phyloP scores from a whole-genome alignment of 23 tunicate species.

The Oikopleura albicans region DNA sequence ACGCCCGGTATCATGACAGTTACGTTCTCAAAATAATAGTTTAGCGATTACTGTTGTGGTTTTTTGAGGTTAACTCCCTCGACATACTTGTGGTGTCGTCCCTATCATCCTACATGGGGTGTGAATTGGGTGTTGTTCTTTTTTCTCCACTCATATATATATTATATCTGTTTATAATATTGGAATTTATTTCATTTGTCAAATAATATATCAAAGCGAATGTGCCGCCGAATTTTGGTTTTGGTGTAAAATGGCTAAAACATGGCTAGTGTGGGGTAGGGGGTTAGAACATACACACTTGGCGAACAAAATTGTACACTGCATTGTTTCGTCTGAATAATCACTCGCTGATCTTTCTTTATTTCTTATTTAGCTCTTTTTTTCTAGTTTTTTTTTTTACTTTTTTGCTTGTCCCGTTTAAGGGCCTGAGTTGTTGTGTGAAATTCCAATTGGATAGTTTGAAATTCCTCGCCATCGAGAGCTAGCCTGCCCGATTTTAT shows the following conservation, averaged over 20 bases:
- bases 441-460: neutral
- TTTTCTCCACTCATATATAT: too few species aligned
- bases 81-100: too few species aligned
- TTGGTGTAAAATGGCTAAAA: too few species aligned
- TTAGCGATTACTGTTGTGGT: too few species aligned
- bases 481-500: neutral
- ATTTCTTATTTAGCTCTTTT: neutral
- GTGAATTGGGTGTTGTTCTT: too few species aligned
- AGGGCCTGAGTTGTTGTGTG: neutral
- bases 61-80: too few species aligned
- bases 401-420: neutral
- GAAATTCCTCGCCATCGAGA: neutral
- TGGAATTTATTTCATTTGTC: neutral
- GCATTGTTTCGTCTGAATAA: conserved; percentile 3
- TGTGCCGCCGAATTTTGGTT: neutral
- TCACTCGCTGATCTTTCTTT: neutral
- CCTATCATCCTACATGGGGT: too few species aligned
- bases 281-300: too few species aligned
- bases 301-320: neutral
- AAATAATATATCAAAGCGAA: neutral
- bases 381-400: neutral
- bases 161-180: too few species aligned
- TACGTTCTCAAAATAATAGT: too few species aligned
- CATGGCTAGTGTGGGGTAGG: too few species aligned
- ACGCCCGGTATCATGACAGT: too few species aligned